Percentiles rank a stretch among this genome's conserved stretches.
These are phyloP conservation scores for Plectrocnemia conspersa DNA, from an alignment of 1,140 invertebrate genomes.

Conservation along the genomic window DNA sequence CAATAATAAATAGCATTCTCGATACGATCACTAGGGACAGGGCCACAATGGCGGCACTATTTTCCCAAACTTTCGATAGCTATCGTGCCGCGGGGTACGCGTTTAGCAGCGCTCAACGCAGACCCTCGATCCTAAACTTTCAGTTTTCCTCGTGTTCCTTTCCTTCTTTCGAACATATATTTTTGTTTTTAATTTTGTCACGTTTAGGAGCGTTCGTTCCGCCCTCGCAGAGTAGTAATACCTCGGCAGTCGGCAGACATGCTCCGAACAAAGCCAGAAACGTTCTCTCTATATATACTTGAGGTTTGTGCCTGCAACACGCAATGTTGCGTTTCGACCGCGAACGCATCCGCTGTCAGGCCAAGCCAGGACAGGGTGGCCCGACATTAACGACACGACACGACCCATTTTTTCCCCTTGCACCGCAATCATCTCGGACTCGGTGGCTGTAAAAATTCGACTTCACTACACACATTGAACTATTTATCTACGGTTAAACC, in stretches of 20 bases:
- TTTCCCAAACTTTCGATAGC: no score
- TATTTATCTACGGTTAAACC: background rate
- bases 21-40: no score
- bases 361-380: background rate
- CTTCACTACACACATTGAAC: background rate
- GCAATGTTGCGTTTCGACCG: slow-evolving; percentile 28
- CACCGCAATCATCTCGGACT: background rate
- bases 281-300: no score
- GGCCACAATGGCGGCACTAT: no score
- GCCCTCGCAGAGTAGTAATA: background rate
- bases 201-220: background rate
- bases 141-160: no score
- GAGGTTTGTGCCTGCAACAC: slow-evolving; percentile 10
- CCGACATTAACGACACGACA: background rate
- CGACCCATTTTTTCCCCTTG: slow-evolving; percentile 17
- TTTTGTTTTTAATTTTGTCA: background rate
- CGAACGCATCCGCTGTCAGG: slow-evolving; percentile 21
- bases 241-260: no score
- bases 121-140: no score
- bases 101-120: no score
- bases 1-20: no score
- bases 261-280: no score
- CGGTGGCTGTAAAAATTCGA: background rate
- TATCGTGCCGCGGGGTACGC: no score
- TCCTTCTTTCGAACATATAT: no score